Percentiles rank a stretch among this genome's conserved stretches.
These are phyloP conservation scores for Grus americana DNA, from an alignment of 2,113 vertebrate genomes.

Conservation along the genomic window DNA sequence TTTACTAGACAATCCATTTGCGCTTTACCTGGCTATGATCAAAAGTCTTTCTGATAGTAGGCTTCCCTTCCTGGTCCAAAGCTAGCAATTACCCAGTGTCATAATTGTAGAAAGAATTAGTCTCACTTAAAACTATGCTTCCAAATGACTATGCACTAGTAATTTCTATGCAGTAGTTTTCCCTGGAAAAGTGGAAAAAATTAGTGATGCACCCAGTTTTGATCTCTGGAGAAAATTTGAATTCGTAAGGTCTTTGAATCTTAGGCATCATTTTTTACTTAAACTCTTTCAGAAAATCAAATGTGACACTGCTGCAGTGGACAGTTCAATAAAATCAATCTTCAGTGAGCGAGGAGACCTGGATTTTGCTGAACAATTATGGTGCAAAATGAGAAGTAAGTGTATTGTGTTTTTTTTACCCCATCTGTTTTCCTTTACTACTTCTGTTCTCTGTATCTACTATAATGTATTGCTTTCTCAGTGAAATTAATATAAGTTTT, in stretches of 20 bases:
- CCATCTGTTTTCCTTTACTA: background rate
- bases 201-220: background rate
- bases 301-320: conserved; percentile 70
- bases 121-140: background rate
- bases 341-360: conserved; percentile 85
- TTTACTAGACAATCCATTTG: background rate
- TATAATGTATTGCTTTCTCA: background rate
- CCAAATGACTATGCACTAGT: background rate
- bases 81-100: background rate
- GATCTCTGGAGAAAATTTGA: background rate
- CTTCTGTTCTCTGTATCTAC: background rate
- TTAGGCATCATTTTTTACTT: background rate
- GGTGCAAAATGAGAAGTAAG: conserved; percentile 92
- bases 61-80: background rate
- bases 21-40: background rate
- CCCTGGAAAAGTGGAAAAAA: background rate
- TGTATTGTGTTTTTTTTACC: background rate
- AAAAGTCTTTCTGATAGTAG: background rate
- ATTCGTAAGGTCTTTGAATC: background rate
- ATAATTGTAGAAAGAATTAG: background rate
- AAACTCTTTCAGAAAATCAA: conserved; percentile 65
- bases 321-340: conserved; percentile 77
- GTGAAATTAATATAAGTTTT: background rate
- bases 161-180: background rate
- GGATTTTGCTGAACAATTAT: conserved; percentile 93